These are phyloP conservation scores for Rynchops niger DNA, from an alignment of 2,113 vertebrate species.

Conservation along the genomic window DNA sequence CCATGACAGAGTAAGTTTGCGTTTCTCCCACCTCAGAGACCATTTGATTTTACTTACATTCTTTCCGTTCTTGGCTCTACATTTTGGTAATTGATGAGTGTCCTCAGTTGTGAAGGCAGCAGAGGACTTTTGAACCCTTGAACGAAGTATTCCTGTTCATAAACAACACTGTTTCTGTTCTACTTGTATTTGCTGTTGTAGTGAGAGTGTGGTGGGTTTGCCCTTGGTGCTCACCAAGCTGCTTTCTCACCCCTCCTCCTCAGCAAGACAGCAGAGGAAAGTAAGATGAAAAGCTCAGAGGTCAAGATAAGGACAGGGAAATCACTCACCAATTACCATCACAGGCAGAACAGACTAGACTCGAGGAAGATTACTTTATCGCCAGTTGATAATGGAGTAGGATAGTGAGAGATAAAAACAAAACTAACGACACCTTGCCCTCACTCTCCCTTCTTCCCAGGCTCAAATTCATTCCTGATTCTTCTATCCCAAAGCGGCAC, in stretches of 20 bases:
- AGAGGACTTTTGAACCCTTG: neutral
- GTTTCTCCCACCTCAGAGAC: neutral
- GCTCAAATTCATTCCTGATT: neutral
- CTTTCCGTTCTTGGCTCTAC: neutral
- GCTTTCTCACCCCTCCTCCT: neutral
- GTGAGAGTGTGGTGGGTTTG: neutral
- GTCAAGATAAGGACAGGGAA: neutral
- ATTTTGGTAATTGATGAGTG: neutral
- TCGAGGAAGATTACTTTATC: neutral
- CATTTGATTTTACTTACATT: neutral
- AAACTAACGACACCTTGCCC: neutral
- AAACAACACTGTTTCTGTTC: neutral
- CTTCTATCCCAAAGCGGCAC: neutral
- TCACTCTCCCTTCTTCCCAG: neutral
- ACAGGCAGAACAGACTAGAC: neutral
- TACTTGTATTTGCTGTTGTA: neutral
- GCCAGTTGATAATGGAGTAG: neutral
- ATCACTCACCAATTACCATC: neutral
- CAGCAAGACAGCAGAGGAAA: neutral
- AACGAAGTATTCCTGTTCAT: neutral
- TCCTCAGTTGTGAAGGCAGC: neutral
- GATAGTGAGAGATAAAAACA: neutral
- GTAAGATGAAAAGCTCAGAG: neutral
- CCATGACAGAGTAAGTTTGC: neutral
- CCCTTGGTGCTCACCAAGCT: neutral